Evolutionary conservation across 2,888 invertebrate genomes (phyloP).

Genomic region (Polydrusus pterygomalis): DNA sequence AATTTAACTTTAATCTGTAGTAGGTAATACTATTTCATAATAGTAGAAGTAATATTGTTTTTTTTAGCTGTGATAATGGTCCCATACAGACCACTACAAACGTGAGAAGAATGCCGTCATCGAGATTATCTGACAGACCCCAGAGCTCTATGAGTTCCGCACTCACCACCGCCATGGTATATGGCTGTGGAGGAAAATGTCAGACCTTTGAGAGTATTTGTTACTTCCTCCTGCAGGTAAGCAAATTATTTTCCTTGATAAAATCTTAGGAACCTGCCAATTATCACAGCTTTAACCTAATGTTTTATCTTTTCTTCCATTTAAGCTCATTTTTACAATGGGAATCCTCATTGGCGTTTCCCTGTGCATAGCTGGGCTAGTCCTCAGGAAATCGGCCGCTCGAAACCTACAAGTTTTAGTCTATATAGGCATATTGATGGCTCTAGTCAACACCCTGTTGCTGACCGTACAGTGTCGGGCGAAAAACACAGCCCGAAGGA

Average conservation of each 20-base stretch:
- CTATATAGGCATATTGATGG: slow-evolving; percentile 78
- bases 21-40: not conserved
- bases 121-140: slow-evolving; percentile 65
- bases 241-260: slow-evolving; percentile 23
- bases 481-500: slow-evolving; percentile 63
- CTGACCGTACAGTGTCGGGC: slow-evolving; percentile 80
- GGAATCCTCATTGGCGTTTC: slow-evolving; percentile 80
- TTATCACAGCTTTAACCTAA: no score
- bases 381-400: slow-evolving; percentile 78
- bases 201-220: slow-evolving; percentile 83
- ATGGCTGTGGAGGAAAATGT: slow-evolving; percentile 82
- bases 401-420: slow-evolving; percentile 80
- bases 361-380: slow-evolving; percentile 79
- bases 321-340: slow-evolving; percentile 79
- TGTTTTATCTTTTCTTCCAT: no score
- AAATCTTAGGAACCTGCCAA: no score
- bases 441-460: slow-evolving; percentile 78
- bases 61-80: slow-evolving; percentile 58
- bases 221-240: slow-evolving; percentile 81
- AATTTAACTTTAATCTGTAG: no score
- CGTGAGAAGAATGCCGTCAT: slow-evolving; percentile 56
- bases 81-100: slow-evolving; percentile 41
- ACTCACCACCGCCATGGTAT: slow-evolving; percentile 74
- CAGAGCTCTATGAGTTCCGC: slow-evolving; percentile 69
- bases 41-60: not conserved